These are phyloP conservation scores for Trialeurodes vaporariorum DNA, from an alignment of 1,140 invertebrate genomes.

Conservation along the genomic window DNA sequence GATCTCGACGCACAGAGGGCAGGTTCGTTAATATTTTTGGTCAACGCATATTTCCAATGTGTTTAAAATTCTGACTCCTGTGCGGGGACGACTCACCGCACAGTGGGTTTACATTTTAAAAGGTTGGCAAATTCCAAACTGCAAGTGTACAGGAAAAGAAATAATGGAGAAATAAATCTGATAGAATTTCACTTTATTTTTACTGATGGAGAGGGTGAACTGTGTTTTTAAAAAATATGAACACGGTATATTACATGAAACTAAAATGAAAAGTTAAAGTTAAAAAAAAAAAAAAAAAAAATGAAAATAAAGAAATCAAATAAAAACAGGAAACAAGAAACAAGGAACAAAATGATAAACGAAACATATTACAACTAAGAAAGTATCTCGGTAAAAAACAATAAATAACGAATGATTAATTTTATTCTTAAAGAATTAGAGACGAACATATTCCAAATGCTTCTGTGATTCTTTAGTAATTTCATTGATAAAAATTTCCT, in stretches of 20 bases:
- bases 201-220: neutral
- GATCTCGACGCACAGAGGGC: too few species aligned
- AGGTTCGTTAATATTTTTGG: too few species aligned
- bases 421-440: neutral
- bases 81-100: too few species aligned
- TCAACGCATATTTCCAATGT: too few species aligned
- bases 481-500: neutral
- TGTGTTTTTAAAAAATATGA: neutral
- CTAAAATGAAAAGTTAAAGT: neutral
- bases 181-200: neutral
- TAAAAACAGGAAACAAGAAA: neutral
- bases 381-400: neutral
- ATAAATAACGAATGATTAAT: neutral
- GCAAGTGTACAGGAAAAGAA: too few species aligned
- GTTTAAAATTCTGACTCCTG: too few species aligned
- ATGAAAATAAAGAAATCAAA: neutral
- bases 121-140: too few species aligned
- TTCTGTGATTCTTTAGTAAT: neutral
- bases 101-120: too few species aligned
- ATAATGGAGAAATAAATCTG: neutral
- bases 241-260: neutral
- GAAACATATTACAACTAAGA: neutral
- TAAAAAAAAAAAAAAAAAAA: neutral
- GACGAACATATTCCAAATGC: neutral
- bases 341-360: too few species aligned